phyloP scores from a whole-genome alignment of 1,140 invertebrate species.

The Plutomurus gul region DNA sequence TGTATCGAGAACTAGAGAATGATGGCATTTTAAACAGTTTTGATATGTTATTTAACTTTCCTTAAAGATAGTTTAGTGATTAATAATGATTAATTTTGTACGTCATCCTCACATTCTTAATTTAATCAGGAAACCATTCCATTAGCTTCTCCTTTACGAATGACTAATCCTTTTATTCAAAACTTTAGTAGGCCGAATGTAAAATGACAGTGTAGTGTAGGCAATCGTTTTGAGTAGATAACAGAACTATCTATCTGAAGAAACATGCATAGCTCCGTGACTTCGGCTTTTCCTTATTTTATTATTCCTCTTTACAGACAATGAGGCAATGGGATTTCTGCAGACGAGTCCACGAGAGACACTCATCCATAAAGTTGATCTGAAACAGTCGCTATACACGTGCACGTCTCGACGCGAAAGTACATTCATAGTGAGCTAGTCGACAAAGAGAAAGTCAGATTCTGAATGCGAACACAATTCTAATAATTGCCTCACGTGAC shows the following conservation, averaged over 20 bases:
- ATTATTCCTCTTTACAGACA: not conserved
- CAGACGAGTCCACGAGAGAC: not conserved
- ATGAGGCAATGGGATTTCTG: not conserved
- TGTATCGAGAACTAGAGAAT: too few relatives aligned
- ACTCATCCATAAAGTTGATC: not conserved
- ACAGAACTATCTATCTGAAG: not conserved
- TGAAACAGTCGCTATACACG: not conserved
- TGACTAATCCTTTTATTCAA: slow-evolving; percentile 34
- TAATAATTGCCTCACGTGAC: too few relatives aligned
- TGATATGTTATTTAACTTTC: not conserved
- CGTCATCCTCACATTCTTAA: slow-evolving; percentile 13
- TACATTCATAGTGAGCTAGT: too few relatives aligned
- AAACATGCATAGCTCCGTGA: not conserved
- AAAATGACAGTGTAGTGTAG: not conserved
- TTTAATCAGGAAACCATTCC: slow-evolving; percentile 26
- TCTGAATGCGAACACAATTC: too few relatives aligned
- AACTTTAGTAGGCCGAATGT: slow-evolving; percentile 27
- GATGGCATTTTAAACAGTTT: not conserved
- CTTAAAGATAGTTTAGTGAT: slow-evolving; percentile 13
- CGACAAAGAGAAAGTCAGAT: too few relatives aligned
- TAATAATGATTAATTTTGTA: slow-evolving; percentile 27
- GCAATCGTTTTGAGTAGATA: not conserved
- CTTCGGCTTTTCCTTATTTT: not conserved
- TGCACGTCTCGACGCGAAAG: too few relatives aligned
- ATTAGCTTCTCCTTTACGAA: slow-evolving; percentile 10